Evolutionary conservation across 2,797 vertebrate species (phyloP), one percentile per base, ranked within the genome.

Genomic region (Pterois miles): DNA sequence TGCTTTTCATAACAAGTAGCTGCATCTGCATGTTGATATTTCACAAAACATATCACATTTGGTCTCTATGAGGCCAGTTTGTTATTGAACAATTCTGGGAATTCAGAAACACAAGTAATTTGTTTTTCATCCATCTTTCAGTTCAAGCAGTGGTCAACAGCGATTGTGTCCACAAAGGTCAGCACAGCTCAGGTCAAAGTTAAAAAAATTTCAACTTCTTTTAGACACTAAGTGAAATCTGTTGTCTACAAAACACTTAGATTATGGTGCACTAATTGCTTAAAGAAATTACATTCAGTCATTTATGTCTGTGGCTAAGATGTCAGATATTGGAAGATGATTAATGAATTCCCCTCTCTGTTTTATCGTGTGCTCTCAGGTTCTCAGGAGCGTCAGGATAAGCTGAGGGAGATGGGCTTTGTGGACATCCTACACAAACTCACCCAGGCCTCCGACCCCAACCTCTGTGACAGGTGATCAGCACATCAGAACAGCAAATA

Each of bases 391-490:
- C 97, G 98, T 34, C 98, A 99, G 78, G 98, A 99, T 91, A 99
- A 98, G 88, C 95, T 99, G 80, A 96, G 96, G 90, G 98, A 99
- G 90, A 96, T 99, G 95, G 98, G 98, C 87, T 98, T 99, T 54
- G 97, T 99, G 81, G 98, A 99, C 91, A 96, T 98, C 88, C 95
- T 99, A 86, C 98, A 99, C 91, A 99, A 99, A 93, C 94, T 99
- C 86, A 97, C 96, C 88, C 97, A 98, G 92, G 97, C 97, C 38
- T 93, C 97, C 6, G 98, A 99, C 92, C 95, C 97, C 85, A 98
- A 96, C 94, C 97, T 99, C 86, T 97, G 97, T 88, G 98, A 99
- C 94, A 97, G 97, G 98, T 99, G 86, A 93, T 96, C 16, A n/a
- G n/a, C n/a, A n/a, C n/a, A n/a, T n/a, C 78, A 20, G 31, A 25